Percentiles rank a stretch among this genome's conserved stretches.
These are phyloP conservation scores for Teleogryllus occipitalis DNA, from an alignment of 1,140 invertebrate species.

Conservation along the genomic window DNA sequence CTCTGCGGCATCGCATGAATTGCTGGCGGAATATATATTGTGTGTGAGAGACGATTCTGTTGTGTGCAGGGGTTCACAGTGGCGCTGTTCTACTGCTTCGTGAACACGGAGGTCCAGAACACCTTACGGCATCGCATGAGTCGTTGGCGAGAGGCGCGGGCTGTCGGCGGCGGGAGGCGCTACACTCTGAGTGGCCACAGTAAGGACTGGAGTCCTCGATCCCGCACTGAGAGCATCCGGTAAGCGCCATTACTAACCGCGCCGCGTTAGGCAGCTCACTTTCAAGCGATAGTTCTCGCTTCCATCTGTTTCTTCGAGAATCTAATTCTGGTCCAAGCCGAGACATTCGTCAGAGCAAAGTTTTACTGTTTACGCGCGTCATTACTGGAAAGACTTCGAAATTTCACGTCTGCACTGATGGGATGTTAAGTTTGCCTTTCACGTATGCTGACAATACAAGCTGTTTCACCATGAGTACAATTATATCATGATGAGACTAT, in stretches of 20 bases:
- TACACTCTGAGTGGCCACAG: slow-evolving; percentile 46
- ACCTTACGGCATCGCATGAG: slow-evolving; percentile 70
- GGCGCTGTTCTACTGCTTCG: slow-evolving; percentile 82
- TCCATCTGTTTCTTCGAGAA: no score
- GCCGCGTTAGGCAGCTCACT: no score
- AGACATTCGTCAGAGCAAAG: no score
- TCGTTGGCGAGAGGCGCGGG: slow-evolving; percentile 62
- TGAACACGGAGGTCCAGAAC: slow-evolving; percentile 85
- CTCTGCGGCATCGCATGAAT: slow-evolving; percentile 67
- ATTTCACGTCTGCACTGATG: no score
- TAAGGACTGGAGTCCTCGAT: slow-evolving; percentile 69
- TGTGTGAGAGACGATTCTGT: slow-evolving; percentile 39
- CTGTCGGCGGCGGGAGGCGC: slow-evolving; percentile 46
- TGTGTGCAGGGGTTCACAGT: slow-evolving; percentile 68
- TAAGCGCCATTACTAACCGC: slow-evolving; percentile 33
- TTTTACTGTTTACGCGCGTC: no score
- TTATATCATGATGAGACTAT: no score
- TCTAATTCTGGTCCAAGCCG: no score
- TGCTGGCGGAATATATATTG: slow-evolving; percentile 62
- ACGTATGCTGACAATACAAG: no score
- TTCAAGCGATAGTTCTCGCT: no score
- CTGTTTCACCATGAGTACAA: no score
- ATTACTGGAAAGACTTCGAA: no score
- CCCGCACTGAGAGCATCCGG: slow-evolving; percentile 73
- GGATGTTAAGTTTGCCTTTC: no score